Percentiles rank a stretch among this genome's conserved stretches.
Evolutionary conservation across 1,140 invertebrate genomes (phyloP).

Genomic region (Heliconius hewitsoni): DNA sequence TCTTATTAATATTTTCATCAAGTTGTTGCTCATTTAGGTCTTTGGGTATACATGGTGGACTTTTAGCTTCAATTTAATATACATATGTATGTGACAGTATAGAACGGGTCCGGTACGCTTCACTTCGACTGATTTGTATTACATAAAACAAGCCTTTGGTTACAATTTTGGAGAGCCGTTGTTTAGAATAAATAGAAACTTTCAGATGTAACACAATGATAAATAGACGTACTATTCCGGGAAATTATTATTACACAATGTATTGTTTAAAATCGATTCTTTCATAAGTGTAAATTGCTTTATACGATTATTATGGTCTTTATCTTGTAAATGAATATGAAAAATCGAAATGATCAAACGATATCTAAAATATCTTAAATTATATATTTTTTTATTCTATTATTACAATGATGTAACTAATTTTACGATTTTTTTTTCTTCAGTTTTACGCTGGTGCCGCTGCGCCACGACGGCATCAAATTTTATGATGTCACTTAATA

Average conservation of each 20-base stretch:
- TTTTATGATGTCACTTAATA: slow-evolving; percentile 17
- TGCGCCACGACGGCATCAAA: no score
- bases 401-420: slow-evolving; percentile 1
- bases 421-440: neutral
- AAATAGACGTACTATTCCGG: slow-evolving; percentile 40
- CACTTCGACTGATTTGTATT: slow-evolving; percentile 23
- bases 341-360: neutral
- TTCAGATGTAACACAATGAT: slow-evolving; percentile 41
- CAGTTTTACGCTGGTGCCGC: no score
- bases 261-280: slow-evolving; percentile 35
- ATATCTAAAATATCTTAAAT: neutral
- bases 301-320: neutral
- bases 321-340: neutral
- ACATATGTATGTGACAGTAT: slow-evolving; percentile 7
- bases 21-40: neutral
- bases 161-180: slow-evolving; percentile 35
- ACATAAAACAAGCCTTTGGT: slow-evolving; percentile 36
- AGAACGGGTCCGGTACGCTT: neutral
- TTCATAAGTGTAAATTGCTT: slow-evolving; percentile 18
- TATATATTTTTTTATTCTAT: neutral
- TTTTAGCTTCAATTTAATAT: no score
- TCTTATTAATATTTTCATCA: no score
- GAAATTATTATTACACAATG: slow-evolving; percentile 38
- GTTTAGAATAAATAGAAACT: slow-evolving; percentile 39
- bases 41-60: no score